These are phyloP conservation scores for Lynx canadensis DNA, from an alignment of 2,113 vertebrate species.

Conservation along the genomic window DNA sequence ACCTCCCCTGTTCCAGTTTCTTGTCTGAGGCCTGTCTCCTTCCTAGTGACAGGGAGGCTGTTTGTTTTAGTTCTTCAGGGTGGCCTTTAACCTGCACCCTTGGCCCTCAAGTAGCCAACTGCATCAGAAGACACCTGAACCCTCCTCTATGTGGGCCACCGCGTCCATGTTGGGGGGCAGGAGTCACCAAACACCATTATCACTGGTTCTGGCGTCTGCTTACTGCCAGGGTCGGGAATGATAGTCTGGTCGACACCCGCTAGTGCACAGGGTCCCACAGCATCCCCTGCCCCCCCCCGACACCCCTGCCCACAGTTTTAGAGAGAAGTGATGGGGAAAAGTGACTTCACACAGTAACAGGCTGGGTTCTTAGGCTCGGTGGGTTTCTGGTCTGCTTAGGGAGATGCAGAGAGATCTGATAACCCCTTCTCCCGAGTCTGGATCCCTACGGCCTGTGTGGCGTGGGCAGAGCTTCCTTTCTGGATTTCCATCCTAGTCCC, in stretches of 20 bases:
- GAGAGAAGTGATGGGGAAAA: background rate
- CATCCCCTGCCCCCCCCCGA: no score
- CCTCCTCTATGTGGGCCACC: background rate
- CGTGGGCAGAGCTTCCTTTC: accelerated
- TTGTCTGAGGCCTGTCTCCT: background rate
- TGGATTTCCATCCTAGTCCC: background rate
- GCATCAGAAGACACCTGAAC: background rate
- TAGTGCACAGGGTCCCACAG: background rate
- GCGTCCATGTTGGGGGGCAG: accelerated
- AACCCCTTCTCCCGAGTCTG: background rate
- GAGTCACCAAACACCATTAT: background rate
- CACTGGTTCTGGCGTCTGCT: accelerated
- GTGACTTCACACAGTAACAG: background rate
- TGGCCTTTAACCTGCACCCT: background rate
- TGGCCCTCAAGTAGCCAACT: no score
- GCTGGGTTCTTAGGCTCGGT: background rate
- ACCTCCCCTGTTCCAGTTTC: background rate
- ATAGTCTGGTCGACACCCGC: background rate
- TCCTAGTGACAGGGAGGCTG: background rate
- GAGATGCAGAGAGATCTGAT: background rate
- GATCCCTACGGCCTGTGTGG: background rate
- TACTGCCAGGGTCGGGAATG: background rate
- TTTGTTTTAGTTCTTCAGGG: background rate
- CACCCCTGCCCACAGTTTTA: background rate
- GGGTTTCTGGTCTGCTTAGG: background rate